These are phyloP conservation scores for Perca flavescens DNA, from an alignment of 2,113 vertebrate species.

Conservation along the genomic window DNA sequence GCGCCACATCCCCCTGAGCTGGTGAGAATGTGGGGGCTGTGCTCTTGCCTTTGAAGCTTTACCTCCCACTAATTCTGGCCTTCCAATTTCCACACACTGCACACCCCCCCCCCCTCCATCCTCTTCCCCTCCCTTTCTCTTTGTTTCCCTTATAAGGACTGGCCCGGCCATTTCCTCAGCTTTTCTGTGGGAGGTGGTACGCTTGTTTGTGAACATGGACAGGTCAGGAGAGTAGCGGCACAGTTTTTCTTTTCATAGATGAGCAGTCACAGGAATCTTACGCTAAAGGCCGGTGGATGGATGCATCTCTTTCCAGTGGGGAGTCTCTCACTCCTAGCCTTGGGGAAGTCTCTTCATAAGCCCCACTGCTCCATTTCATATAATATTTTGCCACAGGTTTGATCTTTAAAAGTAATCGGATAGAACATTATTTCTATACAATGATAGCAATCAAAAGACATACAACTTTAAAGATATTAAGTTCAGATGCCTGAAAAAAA, in stretches of 20 bases:
- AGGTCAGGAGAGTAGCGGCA: conserved; percentile 75
- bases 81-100: conserved; percentile 89
- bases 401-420: neutral
- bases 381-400: conserved; percentile 25
- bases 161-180: conserved; percentile 86
- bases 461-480: neutral
- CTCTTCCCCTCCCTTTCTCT: conserved; percentile 83
- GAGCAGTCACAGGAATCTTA: conserved; percentile 62
- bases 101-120: conserved; percentile 77
- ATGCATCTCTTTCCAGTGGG: conserved; percentile 30
- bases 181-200: conserved; percentile 82
- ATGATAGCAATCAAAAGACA: neutral
- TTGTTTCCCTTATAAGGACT: conserved; percentile 89
- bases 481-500: neutral
- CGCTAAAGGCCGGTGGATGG: conserved; percentile 39
- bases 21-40: conserved; percentile 88
- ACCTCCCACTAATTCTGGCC: conserved; percentile 91
- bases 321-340: conserved; percentile 28
- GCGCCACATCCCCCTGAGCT: conserved; percentile 89
- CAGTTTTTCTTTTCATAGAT: conserved; percentile 64
- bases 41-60: conserved; percentile 89
- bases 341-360: conserved; percentile 8
- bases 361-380: neutral
- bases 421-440: neutral
- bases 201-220: conserved; percentile 81